These are phyloP conservation scores for Lonchura striata DNA, from an alignment of 2,113 vertebrate species.

Conservation along the genomic window DNA sequence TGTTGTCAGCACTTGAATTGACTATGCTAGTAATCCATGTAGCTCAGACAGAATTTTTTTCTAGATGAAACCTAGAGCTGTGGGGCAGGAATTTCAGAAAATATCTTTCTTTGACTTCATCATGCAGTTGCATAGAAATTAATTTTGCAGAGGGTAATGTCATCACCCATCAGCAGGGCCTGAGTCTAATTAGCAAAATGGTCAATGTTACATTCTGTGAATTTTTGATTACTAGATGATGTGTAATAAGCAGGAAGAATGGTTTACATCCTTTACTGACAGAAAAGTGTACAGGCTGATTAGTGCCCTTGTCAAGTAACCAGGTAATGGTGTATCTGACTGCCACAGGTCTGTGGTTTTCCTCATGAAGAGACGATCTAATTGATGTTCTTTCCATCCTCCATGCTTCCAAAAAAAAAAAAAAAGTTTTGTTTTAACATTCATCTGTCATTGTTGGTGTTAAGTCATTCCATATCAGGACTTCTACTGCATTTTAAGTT, in stretches of 20 bases:
- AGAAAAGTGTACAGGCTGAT: background rate
- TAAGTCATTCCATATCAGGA: background rate
- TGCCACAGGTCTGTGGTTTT: background rate
- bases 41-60: background rate
- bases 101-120: background rate
- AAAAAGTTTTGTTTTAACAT: background rate
- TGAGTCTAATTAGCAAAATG: background rate
- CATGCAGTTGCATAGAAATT: background rate
- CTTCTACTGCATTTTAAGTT: background rate
- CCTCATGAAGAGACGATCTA: background rate
- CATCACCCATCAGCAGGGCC: background rate
- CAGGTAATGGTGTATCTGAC: background rate
- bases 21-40: background rate
- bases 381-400: background rate
- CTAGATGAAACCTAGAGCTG: background rate
- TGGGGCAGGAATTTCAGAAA: background rate
- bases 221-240: background rate
- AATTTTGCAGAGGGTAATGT: background rate
- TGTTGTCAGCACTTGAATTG: background rate
- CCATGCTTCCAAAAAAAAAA: background rate
- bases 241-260: background rate
- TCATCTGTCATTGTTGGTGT: background rate
- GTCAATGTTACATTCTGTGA: background rate
- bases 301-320: background rate
- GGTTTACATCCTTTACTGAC: background rate